Evolutionary conservation across 2,888 invertebrate genomes (phyloP).

Genomic region (Linnaemya vulpina): DNA sequence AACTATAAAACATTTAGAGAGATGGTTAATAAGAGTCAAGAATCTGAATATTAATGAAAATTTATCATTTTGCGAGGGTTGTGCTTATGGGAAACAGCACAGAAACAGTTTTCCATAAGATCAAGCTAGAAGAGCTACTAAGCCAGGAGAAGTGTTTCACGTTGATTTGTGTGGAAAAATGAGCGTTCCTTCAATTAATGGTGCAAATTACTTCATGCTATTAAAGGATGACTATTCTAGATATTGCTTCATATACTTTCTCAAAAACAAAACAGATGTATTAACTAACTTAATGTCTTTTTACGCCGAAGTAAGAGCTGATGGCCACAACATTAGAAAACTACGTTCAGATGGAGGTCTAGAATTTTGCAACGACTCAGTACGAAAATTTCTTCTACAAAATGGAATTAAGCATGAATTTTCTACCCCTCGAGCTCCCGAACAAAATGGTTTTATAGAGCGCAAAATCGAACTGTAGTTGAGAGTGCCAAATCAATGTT

Average conservation of each 20-base stretch:
- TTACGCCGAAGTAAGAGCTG: conserved; percentile 5
- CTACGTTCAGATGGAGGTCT: conserved; percentile 14
- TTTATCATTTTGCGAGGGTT: too few species aligned
- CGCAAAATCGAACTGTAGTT: conserved; percentile 3
- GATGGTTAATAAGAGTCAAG: too few species aligned
- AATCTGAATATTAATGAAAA: too few species aligned
- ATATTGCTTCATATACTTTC: conserved; percentile 15
- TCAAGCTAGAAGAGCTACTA: too few species aligned
- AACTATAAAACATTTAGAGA: too few species aligned
- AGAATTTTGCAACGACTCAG: conserved; percentile 4
- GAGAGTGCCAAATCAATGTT: conserved; percentile 15
- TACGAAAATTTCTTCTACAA: conserved; percentile 12
- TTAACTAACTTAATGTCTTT: not conserved
- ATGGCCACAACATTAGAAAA: not conserved
- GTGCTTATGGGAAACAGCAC: too few species aligned
- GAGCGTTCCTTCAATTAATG: too few species aligned
- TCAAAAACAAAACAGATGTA: not conserved
- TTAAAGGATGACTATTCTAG: not conserved
- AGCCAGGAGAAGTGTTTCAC: too few species aligned
- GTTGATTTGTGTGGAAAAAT: too few species aligned
- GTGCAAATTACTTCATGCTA: too few species aligned
- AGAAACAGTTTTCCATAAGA: too few species aligned
- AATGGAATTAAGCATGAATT: conserved; percentile 10
- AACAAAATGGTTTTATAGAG: conserved; percentile 17
- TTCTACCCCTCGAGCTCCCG: not conserved